A percentile compares a stretch with the other conserved stretches of the same genome.
Conservation (phyloP, 2,888 invertebrate species). For the Cephus nigrinus region DNA sequence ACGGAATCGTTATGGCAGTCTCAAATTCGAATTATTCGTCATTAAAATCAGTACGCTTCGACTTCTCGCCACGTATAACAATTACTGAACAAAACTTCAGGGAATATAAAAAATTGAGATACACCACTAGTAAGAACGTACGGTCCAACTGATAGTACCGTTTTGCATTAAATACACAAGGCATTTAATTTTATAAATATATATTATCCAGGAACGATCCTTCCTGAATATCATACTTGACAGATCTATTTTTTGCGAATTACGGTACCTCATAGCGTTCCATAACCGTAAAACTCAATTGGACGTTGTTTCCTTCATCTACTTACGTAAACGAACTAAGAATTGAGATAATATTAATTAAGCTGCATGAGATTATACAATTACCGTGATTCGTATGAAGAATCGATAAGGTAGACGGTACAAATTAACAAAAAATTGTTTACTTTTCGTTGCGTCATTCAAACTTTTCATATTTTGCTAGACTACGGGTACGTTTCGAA, state of each 20-base stretch:
- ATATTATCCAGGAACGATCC: neutral
- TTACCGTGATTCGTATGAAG: neutral
- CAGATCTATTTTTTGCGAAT: neutral
- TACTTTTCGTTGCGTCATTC: neutral
- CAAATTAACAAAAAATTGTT: neutral
- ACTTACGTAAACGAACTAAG: neutral
- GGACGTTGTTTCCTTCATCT: neutral
- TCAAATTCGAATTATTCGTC: neutral
- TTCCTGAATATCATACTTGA: neutral
- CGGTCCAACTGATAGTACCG: neutral
- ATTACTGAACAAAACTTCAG: neutral
- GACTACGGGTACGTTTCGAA: neutral
- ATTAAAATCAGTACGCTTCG: neutral
- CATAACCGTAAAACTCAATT: neutral
- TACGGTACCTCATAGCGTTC: neutral
- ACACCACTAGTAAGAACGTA: neutral
- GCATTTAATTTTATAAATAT: neutral
- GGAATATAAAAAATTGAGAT: neutral
- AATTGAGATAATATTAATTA: neutral
- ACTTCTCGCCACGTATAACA: neutral
- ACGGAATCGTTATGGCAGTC: neutral
- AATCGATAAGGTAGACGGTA: neutral
- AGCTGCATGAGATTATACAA: neutral
- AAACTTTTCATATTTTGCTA: neutral
- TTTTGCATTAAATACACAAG: neutral